Percentiles rank a stretch among this genome's conserved stretches.
Evolutionary conservation across 2,888 invertebrate species (phyloP).

Genomic region (Lasius fuliginosus): DNA sequence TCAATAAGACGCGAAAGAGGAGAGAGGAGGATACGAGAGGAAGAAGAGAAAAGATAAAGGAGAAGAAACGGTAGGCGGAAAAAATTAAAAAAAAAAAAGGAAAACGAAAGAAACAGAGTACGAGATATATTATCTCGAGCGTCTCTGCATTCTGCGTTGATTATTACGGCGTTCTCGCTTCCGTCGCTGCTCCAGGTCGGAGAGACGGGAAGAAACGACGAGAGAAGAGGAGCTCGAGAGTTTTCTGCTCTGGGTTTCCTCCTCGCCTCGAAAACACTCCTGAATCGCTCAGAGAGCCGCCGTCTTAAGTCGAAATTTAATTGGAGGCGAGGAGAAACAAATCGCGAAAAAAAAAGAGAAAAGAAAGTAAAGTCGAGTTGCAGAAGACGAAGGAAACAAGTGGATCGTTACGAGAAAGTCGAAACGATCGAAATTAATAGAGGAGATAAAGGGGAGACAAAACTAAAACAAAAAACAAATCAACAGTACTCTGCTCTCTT

Average conservation of each 20-base stretch:
- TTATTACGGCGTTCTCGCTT: slow-evolving; percentile 20
- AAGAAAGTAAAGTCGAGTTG: neutral
- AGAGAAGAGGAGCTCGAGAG: slow-evolving; percentile 27
- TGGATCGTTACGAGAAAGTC: slow-evolving; percentile 41
- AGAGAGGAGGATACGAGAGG: slow-evolving; percentile 16
- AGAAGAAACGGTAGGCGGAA: slow-evolving; percentile 1
- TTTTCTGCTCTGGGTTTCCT: slow-evolving; percentile 23
- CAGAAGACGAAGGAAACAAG: slow-evolving; percentile 39
- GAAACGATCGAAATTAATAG: slow-evolving; percentile 46
- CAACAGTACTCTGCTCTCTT: slow-evolving; percentile 72
- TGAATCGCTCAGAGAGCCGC: neutral
- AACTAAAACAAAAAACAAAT: slow-evolving; percentile 62
- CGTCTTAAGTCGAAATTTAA: slow-evolving; percentile 49
- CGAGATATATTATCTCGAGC: slow-evolving; percentile 8
- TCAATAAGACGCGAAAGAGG: slow-evolving; percentile 46
- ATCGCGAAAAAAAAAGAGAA: neutral
- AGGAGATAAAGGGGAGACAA: slow-evolving; percentile 43
- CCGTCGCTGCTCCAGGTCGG: slow-evolving; percentile 28
- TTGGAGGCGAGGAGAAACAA: slow-evolving; percentile 27
- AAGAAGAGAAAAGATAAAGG: slow-evolving; percentile 32
- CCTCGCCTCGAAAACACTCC: slow-evolving; percentile 9
- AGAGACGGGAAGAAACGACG: slow-evolving; percentile 26
- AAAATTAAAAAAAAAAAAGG: slow-evolving; percentile 6
- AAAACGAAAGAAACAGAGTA: neutral
- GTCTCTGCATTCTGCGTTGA: slow-evolving; percentile 3